Evolutionary conservation across 2,888 invertebrate species (phyloP), one percentile per base, ranked within the genome.

Genomic region (Tipula confusa): DNA sequence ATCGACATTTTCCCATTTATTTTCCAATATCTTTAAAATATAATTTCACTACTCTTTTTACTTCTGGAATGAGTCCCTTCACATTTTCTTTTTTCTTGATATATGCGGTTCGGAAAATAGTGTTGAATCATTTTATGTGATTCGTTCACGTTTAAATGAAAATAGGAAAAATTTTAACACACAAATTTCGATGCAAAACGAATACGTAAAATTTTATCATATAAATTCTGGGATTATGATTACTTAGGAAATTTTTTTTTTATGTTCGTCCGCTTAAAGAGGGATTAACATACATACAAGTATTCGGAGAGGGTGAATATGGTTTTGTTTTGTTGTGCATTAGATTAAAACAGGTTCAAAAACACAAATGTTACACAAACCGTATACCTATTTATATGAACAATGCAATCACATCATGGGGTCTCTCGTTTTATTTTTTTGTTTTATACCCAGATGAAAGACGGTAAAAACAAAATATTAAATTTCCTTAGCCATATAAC

Each of bases 161-260:
- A 38, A n/a, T 2, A 5, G 9, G 15, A 43, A 64, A 64, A 18
- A 24, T 64, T 43, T 15, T 0, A 64, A 64, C 24, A 24, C 64
- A 9, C 18, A 64, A 64, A 64, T 64, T 64, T 64, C 64, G 64
- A 64, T 64, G 64, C 64, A 64, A 64, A 43, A 64, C 64, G 64
- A 24, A 31, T 31, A 64, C 64, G n/a, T n/a, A 64, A 64, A 64
- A 64, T 64, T 64, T 64, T 24, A 11, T 24, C 64, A 64, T 64
- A 64, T 64, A 64, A 64, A 64, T 64, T 64, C 64, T 64, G 64
- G 64, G 64, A 64, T 64, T 64, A 64, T 64, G 64, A 64, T 64
- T 64, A 64, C 64, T 64, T 64, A 64, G 2, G 64, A 64, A 64
- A 15, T 64, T 64, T 24, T 64, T 24, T 24, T 64, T 64, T 64